Evolutionary conservation across 2,113 vertebrate genomes (phyloP).

Genomic region (Ammodramus savannarum): DNA sequence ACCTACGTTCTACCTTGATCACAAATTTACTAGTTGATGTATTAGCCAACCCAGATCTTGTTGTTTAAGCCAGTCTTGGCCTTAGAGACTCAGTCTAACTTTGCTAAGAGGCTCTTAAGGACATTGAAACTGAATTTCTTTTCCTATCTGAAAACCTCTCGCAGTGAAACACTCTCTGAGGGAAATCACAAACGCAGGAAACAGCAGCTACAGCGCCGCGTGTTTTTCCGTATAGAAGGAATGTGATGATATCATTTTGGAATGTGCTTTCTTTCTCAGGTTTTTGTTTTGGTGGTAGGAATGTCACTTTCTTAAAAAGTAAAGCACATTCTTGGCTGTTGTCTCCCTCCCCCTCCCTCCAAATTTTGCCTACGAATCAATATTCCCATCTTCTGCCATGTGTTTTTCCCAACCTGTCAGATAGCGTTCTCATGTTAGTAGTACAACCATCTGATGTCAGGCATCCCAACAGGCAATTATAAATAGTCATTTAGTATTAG

Average conservation of each 20-base stretch:
- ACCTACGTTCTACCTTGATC: background rate
- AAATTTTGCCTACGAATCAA: conserved; percentile 18
- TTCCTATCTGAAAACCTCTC: conserved; percentile 36
- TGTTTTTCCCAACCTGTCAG: conserved; percentile 60
- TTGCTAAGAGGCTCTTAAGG: background rate
- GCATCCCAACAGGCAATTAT: conserved; percentile 28
- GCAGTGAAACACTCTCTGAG: background rate
- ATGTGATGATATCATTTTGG: conserved; percentile 44
- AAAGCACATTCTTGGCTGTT: conserved; percentile 57
- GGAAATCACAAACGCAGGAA: conserved; percentile 48
- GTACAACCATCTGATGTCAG: conserved; percentile 42
- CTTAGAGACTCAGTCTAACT: background rate
- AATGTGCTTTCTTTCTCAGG: conserved; percentile 45
- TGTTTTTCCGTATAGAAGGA: conserved; percentile 18
- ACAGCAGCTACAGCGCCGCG: background rate
- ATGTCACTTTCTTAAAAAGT: conserved; percentile 44
- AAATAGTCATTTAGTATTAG: conserved; percentile 54
- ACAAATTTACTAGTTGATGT: background rate
- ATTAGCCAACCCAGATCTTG: background rate
- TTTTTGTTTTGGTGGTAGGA: conserved; percentile 52
- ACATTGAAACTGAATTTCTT: background rate
- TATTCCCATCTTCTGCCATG: conserved; percentile 46
- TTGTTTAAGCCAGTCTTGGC: background rate
- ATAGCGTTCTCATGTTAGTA: conserved; percentile 13
- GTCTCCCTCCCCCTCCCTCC: background rate